A percentile compares a stretch with the other conserved stretches of the same genome.
Evolutionary conservation across 2,113 vertebrate genomes (phyloP).

Genomic region (Poicephalus meyeri): DNA sequence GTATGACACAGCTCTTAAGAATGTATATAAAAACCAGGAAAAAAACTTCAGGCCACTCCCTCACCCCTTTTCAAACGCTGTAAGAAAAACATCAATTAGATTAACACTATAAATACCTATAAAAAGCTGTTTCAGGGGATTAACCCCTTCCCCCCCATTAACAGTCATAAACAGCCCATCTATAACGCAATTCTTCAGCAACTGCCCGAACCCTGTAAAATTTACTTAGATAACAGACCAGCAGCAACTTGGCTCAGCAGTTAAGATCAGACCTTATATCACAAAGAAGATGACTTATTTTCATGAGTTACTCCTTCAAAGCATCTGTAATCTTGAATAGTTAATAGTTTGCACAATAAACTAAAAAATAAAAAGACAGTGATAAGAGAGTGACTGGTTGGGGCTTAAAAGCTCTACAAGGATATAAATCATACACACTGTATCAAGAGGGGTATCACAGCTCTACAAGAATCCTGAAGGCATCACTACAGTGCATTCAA

Average conservation of each 20-base stretch:
- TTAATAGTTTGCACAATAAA: not conserved
- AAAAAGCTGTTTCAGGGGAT: not conserved
- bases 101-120: not conserved
- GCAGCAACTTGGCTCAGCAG: not conserved
- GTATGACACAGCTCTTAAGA: slow-evolving; percentile 40
- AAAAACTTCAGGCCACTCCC: not conserved
- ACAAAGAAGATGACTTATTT: not conserved
- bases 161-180: not conserved
- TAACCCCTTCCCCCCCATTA: not conserved
- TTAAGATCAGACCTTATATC: not conserved
- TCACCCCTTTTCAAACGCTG: not conserved
- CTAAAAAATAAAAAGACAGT: not conserved
- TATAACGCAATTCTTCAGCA: not conserved
- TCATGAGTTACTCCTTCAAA: not conserved
- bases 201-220: not conserved
- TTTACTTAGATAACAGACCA: not conserved
- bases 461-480: not conserved
- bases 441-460: not conserved
- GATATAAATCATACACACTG: not conserved
- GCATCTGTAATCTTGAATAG: not conserved
- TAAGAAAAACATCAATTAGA: not conserved
- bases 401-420: not conserved
- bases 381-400: not conserved
- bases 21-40: not conserved
- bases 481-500: not conserved